Conservation (phyloP, 2,113 vertebrate species). For the Lichenostomus cassidix region DNA sequence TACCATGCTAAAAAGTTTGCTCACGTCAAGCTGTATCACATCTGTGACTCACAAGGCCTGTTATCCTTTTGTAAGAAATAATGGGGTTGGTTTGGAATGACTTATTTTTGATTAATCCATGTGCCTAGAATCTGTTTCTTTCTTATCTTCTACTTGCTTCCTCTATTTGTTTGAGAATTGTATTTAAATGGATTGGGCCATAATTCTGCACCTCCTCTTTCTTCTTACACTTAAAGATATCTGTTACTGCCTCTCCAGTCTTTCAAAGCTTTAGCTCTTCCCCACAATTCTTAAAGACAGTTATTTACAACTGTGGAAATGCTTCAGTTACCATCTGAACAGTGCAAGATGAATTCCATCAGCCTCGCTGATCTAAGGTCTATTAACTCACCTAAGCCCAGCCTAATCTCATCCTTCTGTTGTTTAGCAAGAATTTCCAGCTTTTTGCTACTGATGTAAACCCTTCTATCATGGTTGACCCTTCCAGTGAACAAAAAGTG, state of each 20-base stretch:
- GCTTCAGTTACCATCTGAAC: not conserved
- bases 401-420: not conserved
- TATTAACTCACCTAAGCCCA: not conserved
- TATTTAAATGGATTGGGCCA: not conserved
- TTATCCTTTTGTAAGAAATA: not conserved
- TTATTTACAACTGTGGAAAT: not conserved
- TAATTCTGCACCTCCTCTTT: not conserved
- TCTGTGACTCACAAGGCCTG: not conserved
- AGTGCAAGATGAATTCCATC: not conserved
- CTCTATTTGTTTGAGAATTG: not conserved
- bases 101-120: not conserved
- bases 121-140: not conserved
- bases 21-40: not conserved
- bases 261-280: not conserved
- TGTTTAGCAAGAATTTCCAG: not conserved
- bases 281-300: not conserved
- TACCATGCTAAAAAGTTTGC: not conserved
- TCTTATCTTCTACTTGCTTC: not conserved
- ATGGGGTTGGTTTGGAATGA: not conserved
- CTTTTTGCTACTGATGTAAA: not conserved
- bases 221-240: not conserved
- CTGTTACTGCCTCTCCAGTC: not conserved
- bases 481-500: not conserved
- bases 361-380: not conserved
- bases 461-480: not conserved